Base-by-base conservation (phyloP, 2,888 invertebrate species). In the Amiota mariae region DNA sequence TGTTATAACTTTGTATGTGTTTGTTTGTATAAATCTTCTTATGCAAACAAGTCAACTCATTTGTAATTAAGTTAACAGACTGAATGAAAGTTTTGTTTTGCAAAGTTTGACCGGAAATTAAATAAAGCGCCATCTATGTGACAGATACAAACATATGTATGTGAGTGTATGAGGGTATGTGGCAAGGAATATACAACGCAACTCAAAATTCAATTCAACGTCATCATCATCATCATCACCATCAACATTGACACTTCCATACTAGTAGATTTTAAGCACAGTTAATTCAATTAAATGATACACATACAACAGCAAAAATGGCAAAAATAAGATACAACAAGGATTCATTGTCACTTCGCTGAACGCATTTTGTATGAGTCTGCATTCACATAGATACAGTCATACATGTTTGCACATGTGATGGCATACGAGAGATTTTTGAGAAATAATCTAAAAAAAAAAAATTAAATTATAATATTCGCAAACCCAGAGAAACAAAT, bases 91-190 rank as follows among this genome's bases (percentile, higher is more conserved):
- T 36, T n/a, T 46, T 56, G 47, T 36, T 63, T 63, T 46, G 46
- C 57, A 57, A 70, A 70, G 57, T 70, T 70, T 70, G 56, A 57
- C 70, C 71, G 71, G 71, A 71, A 71, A 71, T 71, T 71, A 71
- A 71, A 71, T 71, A 47, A 71, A 59, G 57, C 13, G 51, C 67
- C 49, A 66, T 48, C 9, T 48, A 48, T 51, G 54, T 8, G 54
- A n/a, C 12, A 51, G 8, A 57, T 57, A 18, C 8, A n/a, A 2
- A 18, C 57, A 18, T 51, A 51, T 12, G 10, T n/a, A 51, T 6
- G 24, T 36, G 36, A 6, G 36, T 36, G 8, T 36, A 6, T 24
- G 24, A 36, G 36, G 36, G 8, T 36, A 36, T 6, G 36, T 36
- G 3, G 18, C 10, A n/a, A 0, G 15, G 56, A 15, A 12, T 12